phyloP scores from a whole-genome alignment of 37 sponge, comb jelly and placozoan genomes.

The Dysidea cf. avara region DNA sequence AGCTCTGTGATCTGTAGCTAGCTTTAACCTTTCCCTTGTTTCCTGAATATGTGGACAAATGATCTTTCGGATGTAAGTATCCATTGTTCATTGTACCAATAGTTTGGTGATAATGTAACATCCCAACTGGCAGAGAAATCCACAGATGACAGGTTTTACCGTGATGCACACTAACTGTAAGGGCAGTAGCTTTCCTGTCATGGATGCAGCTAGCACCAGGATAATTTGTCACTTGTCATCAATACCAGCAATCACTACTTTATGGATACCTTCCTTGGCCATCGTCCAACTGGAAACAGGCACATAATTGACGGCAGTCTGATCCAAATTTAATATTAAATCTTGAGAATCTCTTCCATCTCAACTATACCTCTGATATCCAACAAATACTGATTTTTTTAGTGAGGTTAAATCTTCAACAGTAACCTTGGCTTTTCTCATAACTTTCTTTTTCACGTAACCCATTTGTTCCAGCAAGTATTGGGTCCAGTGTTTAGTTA shows the following conservation, averaged over 20 bases:
- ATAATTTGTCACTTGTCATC: conserved; percentile 36
- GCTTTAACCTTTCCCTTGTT: background rate
- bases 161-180: conserved; percentile 8
- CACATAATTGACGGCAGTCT: too few relatives aligned
- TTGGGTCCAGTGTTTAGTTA: conserved; percentile 11
- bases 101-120: conserved; percentile 1
- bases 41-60: background rate
- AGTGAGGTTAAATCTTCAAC: background rate
- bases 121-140: conserved; percentile 11
- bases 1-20: background rate
- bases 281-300: too few relatives aligned
- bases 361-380: conserved; percentile 11
- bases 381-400: conserved; percentile 20
- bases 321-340: conserved; percentile 14
- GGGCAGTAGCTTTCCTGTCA: conserved; percentile 18
- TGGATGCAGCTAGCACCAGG: conserved; percentile 4
- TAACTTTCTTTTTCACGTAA: conserved; percentile 6
- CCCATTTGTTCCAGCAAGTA: background rate
- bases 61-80: background rate
- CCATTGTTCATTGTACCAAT: conserved; percentile 26
- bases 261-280: background rate
- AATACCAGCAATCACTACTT: conserved; percentile 17
- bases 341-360: conserved; percentile 23
- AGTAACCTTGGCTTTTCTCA: conserved; percentile 9
- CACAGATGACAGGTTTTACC: background rate